phyloP scores from a whole-genome alignment of 2,113 vertebrate genomes.

The Dromas ardeola region DNA sequence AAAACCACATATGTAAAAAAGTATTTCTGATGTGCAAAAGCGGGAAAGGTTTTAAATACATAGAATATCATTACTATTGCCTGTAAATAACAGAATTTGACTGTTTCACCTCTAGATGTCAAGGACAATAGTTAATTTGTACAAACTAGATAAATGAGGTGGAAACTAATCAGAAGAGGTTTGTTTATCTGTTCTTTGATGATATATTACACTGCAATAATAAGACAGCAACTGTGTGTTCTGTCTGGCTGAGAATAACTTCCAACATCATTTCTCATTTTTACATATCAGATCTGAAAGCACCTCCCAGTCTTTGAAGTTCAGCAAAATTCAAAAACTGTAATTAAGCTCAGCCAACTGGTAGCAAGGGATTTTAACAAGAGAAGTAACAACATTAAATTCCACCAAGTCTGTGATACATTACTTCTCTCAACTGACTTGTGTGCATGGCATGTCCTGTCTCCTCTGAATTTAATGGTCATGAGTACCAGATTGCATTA shows the following conservation, averaged over 20 bases:
- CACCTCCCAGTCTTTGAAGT: constrained; percentile 50
- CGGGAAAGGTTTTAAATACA: not conserved
- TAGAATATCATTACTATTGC: not conserved
- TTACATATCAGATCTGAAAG: constrained; percentile 57
- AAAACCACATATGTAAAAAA: not conserved
- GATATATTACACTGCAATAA: constrained; percentile 64
- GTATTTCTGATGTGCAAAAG: not conserved
- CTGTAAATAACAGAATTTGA: not conserved
- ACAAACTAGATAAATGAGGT: constrained; percentile 66
- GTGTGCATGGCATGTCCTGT: not conserved
- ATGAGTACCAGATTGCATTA: not conserved
- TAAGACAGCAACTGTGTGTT: constrained; percentile 53
- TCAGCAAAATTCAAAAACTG: constrained; percentile 31
- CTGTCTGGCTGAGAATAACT: constrained; percentile 55
- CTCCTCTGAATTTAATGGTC: not conserved
- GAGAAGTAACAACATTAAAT: not conserved
- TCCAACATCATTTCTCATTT: constrained; percentile 59
- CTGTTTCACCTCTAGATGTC: constrained; percentile 32
- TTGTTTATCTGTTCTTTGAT: constrained; percentile 69
- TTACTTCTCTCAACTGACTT: not conserved
- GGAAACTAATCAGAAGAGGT: constrained; percentile 61
- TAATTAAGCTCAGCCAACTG: constrained; percentile 28
- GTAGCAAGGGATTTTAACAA: constrained; percentile 12
- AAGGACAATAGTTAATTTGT: constrained; percentile 63
- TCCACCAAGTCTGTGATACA: not conserved